Conservation (phyloP, 2,888 invertebrate genomes). For the Caenorhabditis uteleia region DNA sequence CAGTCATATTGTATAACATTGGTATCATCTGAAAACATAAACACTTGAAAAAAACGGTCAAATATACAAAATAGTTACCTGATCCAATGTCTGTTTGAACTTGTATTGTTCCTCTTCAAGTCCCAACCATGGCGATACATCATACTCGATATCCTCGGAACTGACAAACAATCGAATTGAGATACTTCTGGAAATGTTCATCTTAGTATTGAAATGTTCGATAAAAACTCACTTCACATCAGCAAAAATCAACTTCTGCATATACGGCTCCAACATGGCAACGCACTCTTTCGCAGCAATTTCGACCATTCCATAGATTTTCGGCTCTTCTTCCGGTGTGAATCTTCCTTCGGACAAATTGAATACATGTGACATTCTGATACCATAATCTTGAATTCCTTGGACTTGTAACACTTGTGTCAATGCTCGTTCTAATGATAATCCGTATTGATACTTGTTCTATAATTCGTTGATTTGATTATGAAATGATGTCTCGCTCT, state of each 20-base stretch:
- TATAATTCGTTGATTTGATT: conserved; percentile 8
- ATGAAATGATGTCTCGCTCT: neutral
- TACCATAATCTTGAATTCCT: conserved; percentile 31
- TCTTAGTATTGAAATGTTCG: neutral
- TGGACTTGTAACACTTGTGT: conserved; percentile 36
- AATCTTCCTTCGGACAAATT: conserved; percentile 45
- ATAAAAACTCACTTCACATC: conserved; percentile 38
- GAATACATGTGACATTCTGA: conserved; percentile 55
- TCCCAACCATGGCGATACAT: conserved; percentile 57
- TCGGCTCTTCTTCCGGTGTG: conserved; percentile 51
- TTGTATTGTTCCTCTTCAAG: conserved; percentile 55
- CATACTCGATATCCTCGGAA: conserved; percentile 48
- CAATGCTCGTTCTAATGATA: conserved; percentile 46
- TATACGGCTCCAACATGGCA: conserved; percentile 50
- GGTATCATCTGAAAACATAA: conserved; percentile 61
- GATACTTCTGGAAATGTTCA: conserved; percentile 31
- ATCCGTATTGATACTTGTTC: conserved; percentile 50
- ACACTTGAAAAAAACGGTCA: no score
- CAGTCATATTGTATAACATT: conserved; percentile 52
- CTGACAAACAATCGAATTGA: conserved; percentile 49
- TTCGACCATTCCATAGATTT: conserved; percentile 53
- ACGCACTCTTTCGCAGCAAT: conserved; percentile 52
- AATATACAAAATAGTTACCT: conserved; percentile 48
- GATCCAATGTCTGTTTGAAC: conserved; percentile 57
- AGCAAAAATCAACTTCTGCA: conserved; percentile 44